Conservation (phyloP, 2,797 vertebrate genomes). For the Pipistrellus kuhlii region DNA sequence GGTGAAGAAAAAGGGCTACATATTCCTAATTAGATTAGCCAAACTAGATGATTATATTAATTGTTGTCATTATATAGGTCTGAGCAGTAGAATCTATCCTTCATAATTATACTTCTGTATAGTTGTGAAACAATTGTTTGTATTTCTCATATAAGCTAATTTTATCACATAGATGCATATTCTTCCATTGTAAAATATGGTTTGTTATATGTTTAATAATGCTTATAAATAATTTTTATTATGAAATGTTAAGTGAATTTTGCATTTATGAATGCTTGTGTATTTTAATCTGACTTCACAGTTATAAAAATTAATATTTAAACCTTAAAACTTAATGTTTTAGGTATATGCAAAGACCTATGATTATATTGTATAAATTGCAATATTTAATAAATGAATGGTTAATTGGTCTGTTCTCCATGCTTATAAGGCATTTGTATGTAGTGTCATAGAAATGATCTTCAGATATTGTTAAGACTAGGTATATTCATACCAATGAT, state of each 20-base stretch:
- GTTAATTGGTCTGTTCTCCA: not conserved
- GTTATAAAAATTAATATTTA: not conserved
- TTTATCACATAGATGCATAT: not conserved
- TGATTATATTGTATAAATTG: not conserved
- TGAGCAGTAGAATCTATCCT: not conserved
- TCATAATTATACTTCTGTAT: not conserved
- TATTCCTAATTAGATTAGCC: not conserved
- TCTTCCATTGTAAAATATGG: not conserved
- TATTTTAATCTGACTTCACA: not conserved
- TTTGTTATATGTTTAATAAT: not conserved
- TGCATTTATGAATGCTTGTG: not conserved
- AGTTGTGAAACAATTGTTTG: not conserved
- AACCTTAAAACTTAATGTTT: not conserved
- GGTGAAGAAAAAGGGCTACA: not conserved
- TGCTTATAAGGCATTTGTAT: not conserved
- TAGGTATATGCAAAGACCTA: not conserved
- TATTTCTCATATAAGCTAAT: not conserved
- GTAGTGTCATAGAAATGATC: not conserved
- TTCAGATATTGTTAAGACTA: not conserved
- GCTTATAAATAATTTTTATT: not conserved
- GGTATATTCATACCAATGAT: not conserved
- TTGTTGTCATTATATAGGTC: not conserved
- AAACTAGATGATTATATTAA: not conserved
- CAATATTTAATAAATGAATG: conserved; percentile 1
- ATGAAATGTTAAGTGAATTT: not conserved